A percentile compares a stretch with the other conserved stretches of the same genome.
phyloP scores from a whole-genome alignment of 1,140 invertebrate species.

The Drosophila lacteicornis region DNA sequence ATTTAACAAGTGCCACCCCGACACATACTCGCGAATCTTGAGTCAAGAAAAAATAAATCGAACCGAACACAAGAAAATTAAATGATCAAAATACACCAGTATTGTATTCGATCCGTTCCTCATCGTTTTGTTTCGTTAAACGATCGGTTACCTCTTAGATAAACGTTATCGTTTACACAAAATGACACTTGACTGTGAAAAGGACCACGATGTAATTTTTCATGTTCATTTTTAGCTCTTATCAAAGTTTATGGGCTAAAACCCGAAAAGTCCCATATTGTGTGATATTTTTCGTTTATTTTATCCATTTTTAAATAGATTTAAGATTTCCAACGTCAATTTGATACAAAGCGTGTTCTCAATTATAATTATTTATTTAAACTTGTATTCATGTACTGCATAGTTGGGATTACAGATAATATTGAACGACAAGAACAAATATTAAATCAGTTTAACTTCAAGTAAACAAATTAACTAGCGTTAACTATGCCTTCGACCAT shows the following conservation, averaged over 20 bases:
- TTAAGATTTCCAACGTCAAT: not conserved
- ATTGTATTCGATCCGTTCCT: constrained; percentile 45
- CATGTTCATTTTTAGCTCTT: constrained; percentile 47
- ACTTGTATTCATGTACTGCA: too few relatives aligned
- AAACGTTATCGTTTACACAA: constrained; percentile 41
- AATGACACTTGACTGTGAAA: constrained; percentile 84
- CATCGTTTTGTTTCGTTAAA: constrained; percentile 43
- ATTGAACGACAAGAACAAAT: too few relatives aligned
- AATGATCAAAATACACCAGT: constrained; percentile 11
- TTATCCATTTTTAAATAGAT: not conserved
- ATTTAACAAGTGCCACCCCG: not conserved
- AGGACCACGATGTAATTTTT: constrained; percentile 83
- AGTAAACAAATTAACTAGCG: too few relatives aligned
- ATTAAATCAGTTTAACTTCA: too few relatives aligned
- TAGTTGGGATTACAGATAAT: too few relatives aligned
- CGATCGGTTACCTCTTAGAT: constrained; percentile 26
- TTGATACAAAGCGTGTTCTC: not conserved
- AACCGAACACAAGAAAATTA: not conserved
- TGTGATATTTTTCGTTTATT: not conserved
- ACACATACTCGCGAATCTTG: not conserved
- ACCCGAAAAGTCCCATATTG: not conserved
- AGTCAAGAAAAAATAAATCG: not conserved
- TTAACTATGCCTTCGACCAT: too few relatives aligned
- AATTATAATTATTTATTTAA: not conserved
- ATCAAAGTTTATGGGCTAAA: constrained; percentile 14